Evolutionary conservation across 1,140 invertebrate species (phyloP).

Genomic region (Elymnias hypermnestra): DNA sequence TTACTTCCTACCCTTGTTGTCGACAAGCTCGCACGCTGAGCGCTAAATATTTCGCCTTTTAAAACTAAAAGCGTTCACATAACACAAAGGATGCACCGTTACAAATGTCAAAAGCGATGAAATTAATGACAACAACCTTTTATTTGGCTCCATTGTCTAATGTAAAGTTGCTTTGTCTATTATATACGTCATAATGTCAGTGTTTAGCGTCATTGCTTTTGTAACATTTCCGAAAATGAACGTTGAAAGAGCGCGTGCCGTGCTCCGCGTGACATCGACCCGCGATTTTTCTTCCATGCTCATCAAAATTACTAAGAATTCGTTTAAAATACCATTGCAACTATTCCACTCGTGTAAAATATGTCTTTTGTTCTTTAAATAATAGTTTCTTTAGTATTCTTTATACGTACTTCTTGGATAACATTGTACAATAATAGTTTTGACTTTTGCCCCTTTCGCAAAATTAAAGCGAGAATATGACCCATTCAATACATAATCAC

Average conservation of each 20-base stretch:
- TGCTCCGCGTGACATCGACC: conserved; percentile 43
- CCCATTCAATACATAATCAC: too few relatives aligned
- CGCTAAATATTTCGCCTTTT: conserved; percentile 53
- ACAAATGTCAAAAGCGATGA: conserved; percentile 64
- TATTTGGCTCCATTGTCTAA: conserved; percentile 58
- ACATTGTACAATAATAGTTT: too few relatives aligned
- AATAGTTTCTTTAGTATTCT: too few relatives aligned
- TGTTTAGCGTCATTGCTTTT: conserved; percentile 70
- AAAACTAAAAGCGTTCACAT: conserved; percentile 24
- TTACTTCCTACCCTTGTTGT: conserved; percentile 14
- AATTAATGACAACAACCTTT: conserved; percentile 68
- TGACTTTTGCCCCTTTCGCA: too few relatives aligned
- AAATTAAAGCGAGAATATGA: too few relatives aligned
- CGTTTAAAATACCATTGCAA: too few relatives aligned
- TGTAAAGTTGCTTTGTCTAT: conserved; percentile 65
- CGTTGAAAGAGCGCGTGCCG: conserved; percentile 57
- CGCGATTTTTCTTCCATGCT: conserved; percentile 51
- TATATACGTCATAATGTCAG: conserved; percentile 62
- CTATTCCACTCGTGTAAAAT: too few relatives aligned
- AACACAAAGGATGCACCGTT: conserved; percentile 61
- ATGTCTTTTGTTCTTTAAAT: too few relatives aligned
- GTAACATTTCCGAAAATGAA: conserved; percentile 50
- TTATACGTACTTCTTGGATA: too few relatives aligned
- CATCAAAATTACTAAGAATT: too few relatives aligned
- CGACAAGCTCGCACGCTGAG: conserved; percentile 43